Conservation (phyloP, 2,888 invertebrate genomes). For the Candidula unifasciata region DNA sequence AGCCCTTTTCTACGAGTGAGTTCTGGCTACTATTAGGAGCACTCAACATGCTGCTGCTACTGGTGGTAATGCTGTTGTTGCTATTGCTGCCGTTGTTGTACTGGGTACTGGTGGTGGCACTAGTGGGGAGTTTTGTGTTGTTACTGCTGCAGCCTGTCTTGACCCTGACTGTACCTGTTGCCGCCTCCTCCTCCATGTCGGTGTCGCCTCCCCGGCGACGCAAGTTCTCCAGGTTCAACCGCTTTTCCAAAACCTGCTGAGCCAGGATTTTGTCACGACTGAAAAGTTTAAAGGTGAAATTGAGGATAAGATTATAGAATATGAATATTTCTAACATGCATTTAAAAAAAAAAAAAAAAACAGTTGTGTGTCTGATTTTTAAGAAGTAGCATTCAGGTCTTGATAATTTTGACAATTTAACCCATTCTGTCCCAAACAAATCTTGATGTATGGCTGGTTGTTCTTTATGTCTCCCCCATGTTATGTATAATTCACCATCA, state of each 20-base stretch:
- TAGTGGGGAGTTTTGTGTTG: constrained; percentile 27
- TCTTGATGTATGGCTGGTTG: no score
- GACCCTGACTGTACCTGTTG: constrained; percentile 49
- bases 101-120: constrained; percentile 34
- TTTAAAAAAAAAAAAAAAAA: background rate
- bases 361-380: no score
- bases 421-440: no score
- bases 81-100: constrained; percentile 41
- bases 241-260: constrained; percentile 69
- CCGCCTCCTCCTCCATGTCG: constrained; percentile 67
- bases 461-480: no score
- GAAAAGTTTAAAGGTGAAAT: background rate
- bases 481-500: no score
- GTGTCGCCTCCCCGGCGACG: constrained; percentile 67
- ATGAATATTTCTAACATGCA: background rate
- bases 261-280: constrained; percentile 61
- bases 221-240: constrained; percentile 74
- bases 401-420: no score
- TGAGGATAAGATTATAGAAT: background rate
- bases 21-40: constrained; percentile 47
- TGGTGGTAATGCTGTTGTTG: constrained; percentile 45
- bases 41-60: constrained; percentile 46
- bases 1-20: constrained; percentile 34
- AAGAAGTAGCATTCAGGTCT: no score
- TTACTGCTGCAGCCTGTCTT: constrained; percentile 23